A percentile compares a stretch with the other conserved stretches of the same genome.
Conservation (phyloP, 2,888 invertebrate genomes). For the Diloba caeruleocephala region DNA sequence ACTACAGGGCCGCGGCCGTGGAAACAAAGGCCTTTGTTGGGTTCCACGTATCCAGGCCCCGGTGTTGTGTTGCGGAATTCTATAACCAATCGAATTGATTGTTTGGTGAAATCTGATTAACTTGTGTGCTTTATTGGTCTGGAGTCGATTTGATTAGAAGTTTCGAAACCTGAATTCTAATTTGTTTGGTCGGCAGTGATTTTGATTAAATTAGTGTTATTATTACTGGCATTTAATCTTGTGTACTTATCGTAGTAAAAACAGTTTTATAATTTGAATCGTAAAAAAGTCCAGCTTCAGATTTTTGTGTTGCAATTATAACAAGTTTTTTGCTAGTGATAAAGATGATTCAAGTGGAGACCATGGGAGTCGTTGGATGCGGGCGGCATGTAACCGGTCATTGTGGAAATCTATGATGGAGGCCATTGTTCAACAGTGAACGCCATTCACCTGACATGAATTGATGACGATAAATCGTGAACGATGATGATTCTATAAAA, state of each 20-base stretch:
- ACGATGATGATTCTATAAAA: no score
- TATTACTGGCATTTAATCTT: slow-evolving; percentile 42
- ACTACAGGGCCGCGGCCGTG: slow-evolving; percentile 55
- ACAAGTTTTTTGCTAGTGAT: slow-evolving; percentile 2
- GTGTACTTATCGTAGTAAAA: not conserved
- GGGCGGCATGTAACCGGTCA: no score
- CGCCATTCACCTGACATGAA: no score
- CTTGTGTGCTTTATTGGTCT: slow-evolving; percentile 58
- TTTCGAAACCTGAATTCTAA: slow-evolving; percentile 51
- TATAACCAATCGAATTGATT: slow-evolving; percentile 78
- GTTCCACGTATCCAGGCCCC: slow-evolving; percentile 80
- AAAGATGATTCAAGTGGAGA: slow-evolving; percentile 4
- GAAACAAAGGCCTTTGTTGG: slow-evolving; percentile 88
- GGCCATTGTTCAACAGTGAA: no score
- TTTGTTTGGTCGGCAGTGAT: slow-evolving; percentile 42
- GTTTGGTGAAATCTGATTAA: slow-evolving; percentile 80
- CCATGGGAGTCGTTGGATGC: no score
- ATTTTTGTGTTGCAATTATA: slow-evolving; percentile 10
- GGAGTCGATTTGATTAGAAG: slow-evolving; percentile 50
- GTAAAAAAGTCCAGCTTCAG: slow-evolving; percentile 8
- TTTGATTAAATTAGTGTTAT: slow-evolving; percentile 34
- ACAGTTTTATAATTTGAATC: not conserved
- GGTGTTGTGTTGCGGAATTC: slow-evolving; percentile 83
- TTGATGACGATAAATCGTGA: no score
- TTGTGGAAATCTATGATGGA: no score